Percentiles rank a stretch among this genome's conserved stretches.
These are phyloP conservation scores for Meliscaeva auricollis DNA, from an alignment of 2,888 invertebrate genomes.

Conservation along the genomic window DNA sequence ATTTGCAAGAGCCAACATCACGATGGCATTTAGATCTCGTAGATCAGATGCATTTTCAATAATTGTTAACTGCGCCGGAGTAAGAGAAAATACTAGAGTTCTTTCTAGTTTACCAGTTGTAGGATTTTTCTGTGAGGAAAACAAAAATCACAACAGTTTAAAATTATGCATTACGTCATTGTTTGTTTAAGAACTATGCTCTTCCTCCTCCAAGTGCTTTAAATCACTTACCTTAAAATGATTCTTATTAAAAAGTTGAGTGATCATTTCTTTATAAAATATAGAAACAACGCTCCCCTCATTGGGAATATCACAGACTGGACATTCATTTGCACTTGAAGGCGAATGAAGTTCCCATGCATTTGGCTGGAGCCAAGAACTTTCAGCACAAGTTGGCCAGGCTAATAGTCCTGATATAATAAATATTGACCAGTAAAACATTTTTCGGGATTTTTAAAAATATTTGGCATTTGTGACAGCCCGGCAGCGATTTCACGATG, in stretches of 20 bases:
- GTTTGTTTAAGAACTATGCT: too few species aligned
- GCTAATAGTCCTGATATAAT: conserved; percentile 25
- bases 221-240: conserved; percentile 34
- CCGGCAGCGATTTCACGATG: background rate
- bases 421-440: conserved; percentile 18
- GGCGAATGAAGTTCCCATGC: conserved; percentile 53
- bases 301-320: conserved; percentile 36
- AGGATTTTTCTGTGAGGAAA: conserved; percentile 33
- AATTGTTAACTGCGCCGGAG: conserved; percentile 35
- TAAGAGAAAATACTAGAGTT: conserved; percentile 14
- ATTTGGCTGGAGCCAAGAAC: conserved; percentile 51
- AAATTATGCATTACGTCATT: conserved; percentile 18
- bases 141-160: background rate
- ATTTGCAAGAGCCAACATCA: conserved; percentile 18
- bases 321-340: conserved; percentile 15
- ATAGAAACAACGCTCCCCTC: background rate
- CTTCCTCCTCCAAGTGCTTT: background rate
- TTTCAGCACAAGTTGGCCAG: conserved; percentile 4
- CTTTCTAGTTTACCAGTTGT: conserved; percentile 32
- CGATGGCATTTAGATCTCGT: conserved; percentile 41
- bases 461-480: background rate
- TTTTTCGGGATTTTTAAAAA: conserved; percentile 3
- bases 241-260: conserved; percentile 43
- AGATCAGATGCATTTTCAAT: conserved; percentile 45
- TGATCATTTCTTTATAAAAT: conserved; percentile 45